Evolutionary conservation across 2,888 invertebrate genomes (phyloP).

Genomic region (Branchipolynoe longqiensis): DNA sequence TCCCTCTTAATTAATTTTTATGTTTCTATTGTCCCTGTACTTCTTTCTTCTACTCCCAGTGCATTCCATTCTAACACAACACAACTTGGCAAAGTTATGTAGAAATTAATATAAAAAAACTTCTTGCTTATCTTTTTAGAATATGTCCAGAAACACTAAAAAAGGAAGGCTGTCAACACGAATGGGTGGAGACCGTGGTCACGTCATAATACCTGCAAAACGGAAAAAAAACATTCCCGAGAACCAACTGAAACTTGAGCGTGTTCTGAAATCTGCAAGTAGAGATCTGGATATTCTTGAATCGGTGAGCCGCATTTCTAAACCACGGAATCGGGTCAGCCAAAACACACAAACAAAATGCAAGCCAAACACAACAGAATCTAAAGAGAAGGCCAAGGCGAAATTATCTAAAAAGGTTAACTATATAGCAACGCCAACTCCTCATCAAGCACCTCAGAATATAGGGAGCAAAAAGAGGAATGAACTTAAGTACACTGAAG

Average conservation of each 20-base stretch:
- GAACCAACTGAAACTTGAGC: constrained; percentile 23
- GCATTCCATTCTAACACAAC: too few relatives aligned
- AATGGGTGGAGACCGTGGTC: too few relatives aligned
- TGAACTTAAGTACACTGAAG: not conserved
- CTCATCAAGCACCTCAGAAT: too few relatives aligned
- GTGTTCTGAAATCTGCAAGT: constrained; percentile 15
- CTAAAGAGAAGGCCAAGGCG: not conserved
- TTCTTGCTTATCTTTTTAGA: too few relatives aligned
- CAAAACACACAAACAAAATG: not conserved
- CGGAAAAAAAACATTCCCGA: constrained; percentile 11
- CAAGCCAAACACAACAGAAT: not conserved
- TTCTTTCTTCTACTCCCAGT: too few relatives aligned
- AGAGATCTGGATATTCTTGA: not conserved
- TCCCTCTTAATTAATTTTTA: too few relatives aligned
- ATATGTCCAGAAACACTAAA: too few relatives aligned
- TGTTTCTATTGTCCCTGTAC: too few relatives aligned
- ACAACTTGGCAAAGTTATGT: too few relatives aligned
- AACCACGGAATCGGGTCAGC: not conserved
- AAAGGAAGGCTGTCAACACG: not conserved
- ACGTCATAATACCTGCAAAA: constrained; percentile 7
- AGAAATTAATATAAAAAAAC: too few relatives aligned
- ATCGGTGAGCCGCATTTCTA: not conserved
- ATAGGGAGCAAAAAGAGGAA: not conserved
- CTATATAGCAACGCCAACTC: not conserved
- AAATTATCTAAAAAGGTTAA: not conserved